Base-by-base conservation (phyloP, 2,113 vertebrate species). In the Myiagra hebetior region DNA sequence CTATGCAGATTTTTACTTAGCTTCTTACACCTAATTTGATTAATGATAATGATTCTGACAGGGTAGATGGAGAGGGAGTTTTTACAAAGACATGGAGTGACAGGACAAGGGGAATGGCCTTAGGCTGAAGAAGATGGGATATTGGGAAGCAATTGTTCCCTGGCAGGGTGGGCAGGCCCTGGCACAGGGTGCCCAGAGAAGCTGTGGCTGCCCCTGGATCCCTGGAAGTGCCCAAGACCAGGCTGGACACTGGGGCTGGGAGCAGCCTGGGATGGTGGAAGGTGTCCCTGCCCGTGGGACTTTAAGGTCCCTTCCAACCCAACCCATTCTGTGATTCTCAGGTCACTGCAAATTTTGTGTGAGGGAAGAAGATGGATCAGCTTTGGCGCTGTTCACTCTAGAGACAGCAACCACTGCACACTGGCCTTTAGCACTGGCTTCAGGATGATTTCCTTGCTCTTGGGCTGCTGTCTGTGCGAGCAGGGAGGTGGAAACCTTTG, bases 11-110 rank as follows among this genome's bases (percentile, higher is more conserved):
- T 91, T 88, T 65, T 52, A 84, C 82, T 91, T 77, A 23, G 44
- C 75, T 91, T 93, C 63, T 85, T 80, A 65, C 68, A 68, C 26
- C 57, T 93, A 83, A 92, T 95, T 93, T 88, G 88, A 97, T 95
- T 74, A 95, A 94, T 83, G 63, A 46, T 84, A 94, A 92, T 73
- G 67, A n/a, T 35, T 93, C 35, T 59, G 75, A 70, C 87, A 87
- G 87, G 56, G 64, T 28, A 13, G 80, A 49, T 70, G 56, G 64
- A 77, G 62, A 77, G 56, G 79, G 72, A 37, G 22, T 37, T 77
- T 42, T 42, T 49, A 35, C 56, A 84, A 42, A 83, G 49, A 35
- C 35, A 24, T 11, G 41, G n/a, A 47, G n/a, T 47, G 62, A 30
- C n/a, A 84, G 42, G 35, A 33, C 22, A 50, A 42, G 26, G 42